A percentile compares a stretch with the other conserved stretches of the same genome.
Evolutionary conservation across 92 coral and sea anemone genomes (phyloP).

Genomic region (Actinernus sp.): DNA sequence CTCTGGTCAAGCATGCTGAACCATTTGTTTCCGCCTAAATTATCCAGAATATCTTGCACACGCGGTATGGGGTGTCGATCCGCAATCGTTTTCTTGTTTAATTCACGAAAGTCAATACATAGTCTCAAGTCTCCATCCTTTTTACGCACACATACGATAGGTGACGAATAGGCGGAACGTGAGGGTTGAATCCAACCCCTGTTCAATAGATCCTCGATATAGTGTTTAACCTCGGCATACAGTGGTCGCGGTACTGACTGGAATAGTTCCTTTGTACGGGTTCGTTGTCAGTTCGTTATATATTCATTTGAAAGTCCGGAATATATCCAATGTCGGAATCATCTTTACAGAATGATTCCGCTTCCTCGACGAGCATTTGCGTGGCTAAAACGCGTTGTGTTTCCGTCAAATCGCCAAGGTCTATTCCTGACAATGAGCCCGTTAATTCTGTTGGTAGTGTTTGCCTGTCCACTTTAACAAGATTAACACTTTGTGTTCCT

Average conservation of each 20-base stretch:
- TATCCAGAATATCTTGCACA: conserved; percentile 21
- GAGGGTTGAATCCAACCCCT: conserved; percentile 53
- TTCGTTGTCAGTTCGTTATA: conserved; percentile 32
- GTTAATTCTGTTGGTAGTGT: conserved; percentile 28
- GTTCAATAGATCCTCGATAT: conserved; percentile 41
- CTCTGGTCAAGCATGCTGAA: conserved; percentile 41
- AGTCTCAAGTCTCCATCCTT: conserved; percentile 48
- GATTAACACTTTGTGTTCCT: conserved; percentile 1
- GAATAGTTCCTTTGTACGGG: conserved; percentile 58
- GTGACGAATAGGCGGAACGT: conserved; percentile 37
- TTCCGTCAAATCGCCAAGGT: conserved; percentile 34
- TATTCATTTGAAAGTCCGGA: conserved; percentile 40
- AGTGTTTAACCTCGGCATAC: conserved; percentile 57
- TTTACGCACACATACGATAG: conserved; percentile 39
- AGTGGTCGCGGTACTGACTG: conserved; percentile 48
- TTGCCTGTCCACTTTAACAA: not conserved
- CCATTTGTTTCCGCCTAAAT: too few species aligned
- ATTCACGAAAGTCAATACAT: conserved; percentile 42
- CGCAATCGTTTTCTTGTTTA: conserved; percentile 37
- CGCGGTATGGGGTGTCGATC: conserved; percentile 49
- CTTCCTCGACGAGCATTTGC: conserved; percentile 64
- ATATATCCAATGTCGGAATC: conserved; percentile 58
- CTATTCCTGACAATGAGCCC: conserved; percentile 43
- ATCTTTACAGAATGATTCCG: conserved; percentile 51
- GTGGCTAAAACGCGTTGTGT: conserved; percentile 28